Base-by-base conservation (phyloP, 2,113 vertebrate species). In the Bombycilla garrulus region DNA sequence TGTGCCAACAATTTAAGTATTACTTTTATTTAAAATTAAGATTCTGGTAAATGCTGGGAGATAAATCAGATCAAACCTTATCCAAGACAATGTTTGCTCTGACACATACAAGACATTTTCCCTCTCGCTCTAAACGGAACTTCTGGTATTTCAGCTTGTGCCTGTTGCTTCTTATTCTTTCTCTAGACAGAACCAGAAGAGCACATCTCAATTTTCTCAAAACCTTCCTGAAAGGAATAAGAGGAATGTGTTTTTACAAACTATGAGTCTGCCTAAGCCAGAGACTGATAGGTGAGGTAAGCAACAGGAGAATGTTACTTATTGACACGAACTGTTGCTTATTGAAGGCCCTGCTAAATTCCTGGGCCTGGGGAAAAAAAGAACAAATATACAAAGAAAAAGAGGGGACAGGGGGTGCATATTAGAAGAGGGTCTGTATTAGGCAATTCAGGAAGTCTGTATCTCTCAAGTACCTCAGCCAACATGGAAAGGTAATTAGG, bases 351-450 rank as follows among this genome's bases (percentile, higher is more conserved):
- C 35, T 25, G 61, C 13, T 26, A 21, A 58, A 51, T 44, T 33
- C 53, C 45, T 23, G 62, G 22, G 36, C 9, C 18, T 15, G 8
- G 44, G 28, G 42, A 25, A 42, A 25, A 42, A 72, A 57, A 65
- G 12, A 29, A 35, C 42, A 25, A 48, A 42, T 18, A 35, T 3
- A 25, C 10, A 42, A 50, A 42, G 35, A 42, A 44, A 50, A 50
- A 13, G 36, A 50, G 21, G 5, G 35, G 19, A 64, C 3, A 1
- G 20, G 13, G 3, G 4, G 2, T 12, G 36, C 17, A 31, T 11
- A 31, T 76, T 35, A 42, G 25, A 31, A 44, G 53, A 57, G 60
- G 16, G 16, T 57, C 42, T 48, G 42, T 40, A 31, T 48, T 2
- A 66, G 42, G 29, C 25, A 19, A 5, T 25, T 74, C 9, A 10